Conservation (phyloP, 1,140 invertebrate species). For the Homalodisca vitripennis region DNA sequence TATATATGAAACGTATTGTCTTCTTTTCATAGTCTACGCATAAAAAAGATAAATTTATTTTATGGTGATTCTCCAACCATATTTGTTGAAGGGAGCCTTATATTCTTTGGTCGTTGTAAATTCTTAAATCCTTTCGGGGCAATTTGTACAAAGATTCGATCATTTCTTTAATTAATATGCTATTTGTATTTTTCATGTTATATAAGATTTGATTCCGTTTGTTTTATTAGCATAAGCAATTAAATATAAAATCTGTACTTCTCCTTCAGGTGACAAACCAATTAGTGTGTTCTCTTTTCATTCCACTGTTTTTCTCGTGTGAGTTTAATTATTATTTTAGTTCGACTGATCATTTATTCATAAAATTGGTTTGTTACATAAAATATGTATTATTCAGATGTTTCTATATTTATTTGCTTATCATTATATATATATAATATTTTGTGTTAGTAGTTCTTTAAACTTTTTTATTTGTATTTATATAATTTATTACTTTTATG, state of each 20-base stretch:
- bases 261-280: background rate
- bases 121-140: conserved; percentile 6
- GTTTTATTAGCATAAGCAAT: conserved; percentile 3
- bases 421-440: conserved; percentile 23
- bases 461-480: conserved; percentile 31
- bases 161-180: background rate
- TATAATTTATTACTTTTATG: conserved; percentile 30
- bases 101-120: conserved; percentile 6
- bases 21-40: conserved; percentile 15
- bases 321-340: conserved; percentile 10
- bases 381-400: conserved; percentile 17
- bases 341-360: conserved; percentile 16
- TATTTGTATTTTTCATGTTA: conserved; percentile 13
- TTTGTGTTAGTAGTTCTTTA: conserved; percentile 30
- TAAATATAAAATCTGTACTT: conserved; percentile 16
- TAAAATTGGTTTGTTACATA: background rate
- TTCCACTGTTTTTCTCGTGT: conserved; percentile 9
- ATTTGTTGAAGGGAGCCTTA: conserved; percentile 5
- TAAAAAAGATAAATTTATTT: conserved; percentile 19
- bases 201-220: conserved; percentile 15
- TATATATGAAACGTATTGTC: no score
- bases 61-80: background rate
- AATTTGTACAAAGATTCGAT: conserved; percentile 21
- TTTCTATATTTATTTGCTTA: conserved; percentile 26
- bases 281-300: conserved; percentile 2